These are phyloP conservation scores for Danio rerio DNA, from an alignment of 2,113 vertebrate species.

Conservation along the genomic window DNA sequence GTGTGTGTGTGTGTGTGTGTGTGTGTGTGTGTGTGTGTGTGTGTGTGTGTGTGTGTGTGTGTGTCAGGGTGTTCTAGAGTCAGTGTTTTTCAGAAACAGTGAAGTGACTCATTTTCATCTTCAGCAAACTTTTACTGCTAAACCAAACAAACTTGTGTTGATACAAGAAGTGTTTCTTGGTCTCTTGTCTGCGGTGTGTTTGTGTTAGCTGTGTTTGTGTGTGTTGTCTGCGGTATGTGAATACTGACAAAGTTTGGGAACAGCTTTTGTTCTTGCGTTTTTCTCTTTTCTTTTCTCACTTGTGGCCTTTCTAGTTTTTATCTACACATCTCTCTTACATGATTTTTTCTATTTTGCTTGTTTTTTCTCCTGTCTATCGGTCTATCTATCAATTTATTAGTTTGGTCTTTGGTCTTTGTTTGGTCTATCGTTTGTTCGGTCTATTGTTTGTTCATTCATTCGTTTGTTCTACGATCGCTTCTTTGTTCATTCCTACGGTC, in stretches of 20 bases:
- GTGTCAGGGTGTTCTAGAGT: no score
- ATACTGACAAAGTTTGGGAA: no score
- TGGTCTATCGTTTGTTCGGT: not conserved
- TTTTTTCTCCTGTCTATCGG: not conserved
- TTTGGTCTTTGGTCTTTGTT: no score
- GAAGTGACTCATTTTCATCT: conserved; percentile 1
- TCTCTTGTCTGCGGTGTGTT: not conserved
- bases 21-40: no score
- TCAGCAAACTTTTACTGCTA: not conserved
- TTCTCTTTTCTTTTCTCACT: no score
- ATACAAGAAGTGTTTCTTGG: not conserved
- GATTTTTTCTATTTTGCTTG: not conserved
- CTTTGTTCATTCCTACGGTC: not conserved
- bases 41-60: no score
- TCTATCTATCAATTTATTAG: not conserved
- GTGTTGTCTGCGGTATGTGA: not conserved
- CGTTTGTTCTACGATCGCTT: not conserved
- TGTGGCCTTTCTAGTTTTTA: not conserved
- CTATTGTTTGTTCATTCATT: not conserved
- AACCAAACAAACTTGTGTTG: not conserved
- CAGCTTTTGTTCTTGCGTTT: no score
- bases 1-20: no score
- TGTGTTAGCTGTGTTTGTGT: not conserved
- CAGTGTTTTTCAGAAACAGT: not conserved
- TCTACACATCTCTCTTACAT: not conserved